Conservation (phyloP, 2,888 invertebrate species). For the Lacanobia oleracea region DNA sequence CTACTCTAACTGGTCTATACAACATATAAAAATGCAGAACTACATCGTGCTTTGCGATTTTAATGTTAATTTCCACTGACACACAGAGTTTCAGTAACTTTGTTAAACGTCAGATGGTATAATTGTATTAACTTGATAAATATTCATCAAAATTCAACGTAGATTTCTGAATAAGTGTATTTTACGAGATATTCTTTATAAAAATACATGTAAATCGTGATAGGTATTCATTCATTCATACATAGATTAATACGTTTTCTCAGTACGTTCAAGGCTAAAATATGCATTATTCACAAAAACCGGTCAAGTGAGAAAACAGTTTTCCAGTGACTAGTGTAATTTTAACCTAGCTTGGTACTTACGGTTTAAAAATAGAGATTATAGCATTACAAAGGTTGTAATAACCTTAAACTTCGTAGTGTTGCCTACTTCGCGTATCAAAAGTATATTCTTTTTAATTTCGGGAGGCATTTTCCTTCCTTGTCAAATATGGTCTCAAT, state of each 20-base stretch:
- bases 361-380: slow-evolving; percentile 11
- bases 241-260: slow-evolving; percentile 34
- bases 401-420: background rate
- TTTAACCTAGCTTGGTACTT: slow-evolving; percentile 11
- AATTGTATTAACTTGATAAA: slow-evolving; percentile 21
- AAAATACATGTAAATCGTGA: background rate
- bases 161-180: slow-evolving; percentile 3
- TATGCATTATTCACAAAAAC: slow-evolving; percentile 47
- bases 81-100: slow-evolving; percentile 14
- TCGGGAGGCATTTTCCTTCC: background rate
- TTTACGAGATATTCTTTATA: slow-evolving; percentile 1
- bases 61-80: too few relatives aligned
- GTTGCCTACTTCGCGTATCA: background rate
- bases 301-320: slow-evolving; percentile 35
- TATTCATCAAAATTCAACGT: slow-evolving; percentile 23
- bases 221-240: background rate
- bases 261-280: slow-evolving; percentile 42
- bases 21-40: too few relatives aligned
- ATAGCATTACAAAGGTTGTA: background rate
- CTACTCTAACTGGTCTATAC: too few relatives aligned
- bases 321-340: slow-evolving; percentile 21
- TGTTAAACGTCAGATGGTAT: slow-evolving; percentile 22
- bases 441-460: background rate
- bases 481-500: background rate
- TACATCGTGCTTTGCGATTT: too few relatives aligned